Base-by-base conservation (phyloP, 2,888 invertebrate genomes). In the Eurois occulta region DNA sequence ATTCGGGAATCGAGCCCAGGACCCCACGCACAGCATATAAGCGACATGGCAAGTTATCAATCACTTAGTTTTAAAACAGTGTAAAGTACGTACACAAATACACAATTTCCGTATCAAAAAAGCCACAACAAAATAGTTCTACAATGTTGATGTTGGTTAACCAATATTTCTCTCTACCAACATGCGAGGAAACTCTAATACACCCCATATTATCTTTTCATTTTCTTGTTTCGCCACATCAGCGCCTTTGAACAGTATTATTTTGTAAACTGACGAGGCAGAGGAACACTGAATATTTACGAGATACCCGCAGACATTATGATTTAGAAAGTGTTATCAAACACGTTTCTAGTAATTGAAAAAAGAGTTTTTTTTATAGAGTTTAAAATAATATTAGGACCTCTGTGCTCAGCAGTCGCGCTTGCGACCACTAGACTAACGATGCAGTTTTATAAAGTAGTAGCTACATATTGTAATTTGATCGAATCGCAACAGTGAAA, bases 121-220 rank as follows among this genome's bases (percentile, higher is more conserved):
- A 8, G 11, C 16, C 2, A 16, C 7, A 58, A 62, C 8, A 81
- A 77, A 41, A 38, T 55, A 41, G 24, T 67, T 55, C 28, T 28
- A 46, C 28, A 28, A 18, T 52, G 67, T 75, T 35, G 60, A 58
- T 74, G 55, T 67, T 78, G 72, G 66, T 55, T 38, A 64, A 21
- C 58, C 55, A 71, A 64, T 64, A 70, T 76, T 76, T 58, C 52
- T 38, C 43, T 55, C 2, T 21, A n/a, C 32, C 28, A 65, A 60
- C 69, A 76, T 52, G 21, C 24, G 69, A 75, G 70, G 32, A 32
- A 66, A 46, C 21, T 70, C 71, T 76, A 81, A 85, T 81, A 81
- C 62, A 67, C 48, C 55, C 52, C 85, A 55, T 85, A 83, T 83
- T 83, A 85, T 85, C 67, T 85, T 85, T 83, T 68, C 76, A 83